These are phyloP conservation scores for Apodemia duryi DNA, from an alignment of 2,888 invertebrate genomes.

Conservation along the genomic window DNA sequence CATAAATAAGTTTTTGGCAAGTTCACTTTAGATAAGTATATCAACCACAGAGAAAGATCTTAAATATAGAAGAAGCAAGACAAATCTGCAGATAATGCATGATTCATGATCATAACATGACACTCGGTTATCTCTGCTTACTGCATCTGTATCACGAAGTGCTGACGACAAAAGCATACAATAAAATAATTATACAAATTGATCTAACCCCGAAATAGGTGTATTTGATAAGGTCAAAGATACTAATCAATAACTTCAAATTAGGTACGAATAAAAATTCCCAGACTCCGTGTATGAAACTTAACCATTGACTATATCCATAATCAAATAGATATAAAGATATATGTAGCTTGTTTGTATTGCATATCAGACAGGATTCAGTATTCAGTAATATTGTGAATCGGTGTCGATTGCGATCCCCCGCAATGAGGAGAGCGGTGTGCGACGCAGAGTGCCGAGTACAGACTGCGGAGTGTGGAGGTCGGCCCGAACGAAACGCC, in stretches of 20 bases:
- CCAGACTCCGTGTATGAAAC: neutral
- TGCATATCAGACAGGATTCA: neutral
- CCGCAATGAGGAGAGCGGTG: constrained; percentile 52
- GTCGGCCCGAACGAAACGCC: constrained; percentile 35
- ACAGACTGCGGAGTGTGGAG: constrained; percentile 24
- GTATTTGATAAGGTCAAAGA: neutral
- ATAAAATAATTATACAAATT: neutral
- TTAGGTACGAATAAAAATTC: neutral
- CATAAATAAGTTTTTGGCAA: no score
- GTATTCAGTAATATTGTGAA: constrained; percentile 18
- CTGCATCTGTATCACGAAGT: no score
- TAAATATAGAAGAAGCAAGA: no score
- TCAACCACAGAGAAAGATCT: no score
- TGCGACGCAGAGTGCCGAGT: constrained; percentile 52
- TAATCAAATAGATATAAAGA: constrained; percentile 1
- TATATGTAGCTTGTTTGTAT: neutral
- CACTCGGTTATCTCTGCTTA: no score
- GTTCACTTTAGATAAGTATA: no score
- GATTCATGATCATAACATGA: no score
- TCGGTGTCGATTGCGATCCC: constrained; percentile 41
- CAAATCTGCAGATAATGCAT: no score
- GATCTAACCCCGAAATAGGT: neutral
- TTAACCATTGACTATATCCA: neutral
- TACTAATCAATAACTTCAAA: neutral
- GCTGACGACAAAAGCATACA: neutral